Evolutionary conservation across 1,140 invertebrate species (phyloP), one percentile per base, ranked within the genome.

Genomic region (Orchesella cincta): DNA sequence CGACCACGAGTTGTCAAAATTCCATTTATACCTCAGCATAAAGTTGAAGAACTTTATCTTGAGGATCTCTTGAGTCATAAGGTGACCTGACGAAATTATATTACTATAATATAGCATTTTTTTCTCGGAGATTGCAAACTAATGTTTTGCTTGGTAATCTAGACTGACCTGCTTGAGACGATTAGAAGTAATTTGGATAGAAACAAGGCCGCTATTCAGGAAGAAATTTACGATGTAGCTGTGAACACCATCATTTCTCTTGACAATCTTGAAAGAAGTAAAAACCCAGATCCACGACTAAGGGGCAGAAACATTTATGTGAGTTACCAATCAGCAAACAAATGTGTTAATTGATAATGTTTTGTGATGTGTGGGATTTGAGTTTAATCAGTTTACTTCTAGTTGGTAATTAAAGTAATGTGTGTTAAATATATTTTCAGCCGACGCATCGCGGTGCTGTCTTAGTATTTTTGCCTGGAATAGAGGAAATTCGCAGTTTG

Each of bases 381-480:
- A n/a, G n/a, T n/a, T n/a, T n/a, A n/a, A n/a, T n/a, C n/a, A n/a
- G n/a, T n/a, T n/a, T n/a, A n/a, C n/a, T n/a, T n/a, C n/a, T n/a
- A n/a, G n/a, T n/a, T 18, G 18, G 39, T 57, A 57, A 57, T 26
- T 8, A 57, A 8, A 23, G 5, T 5, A 18, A 18, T 57, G 12
- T 8, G n/a, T 64, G 2, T 70, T 72, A 62, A 28, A 57, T 77
- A 36, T 1, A 5, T 26, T 33, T 72, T 0, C 31, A 73, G 74
- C 20, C 67, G 36, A 57, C 76, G 52, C 33, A 67, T 12, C 73
- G 79, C 80, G 89, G 92, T 2, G 90, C 92, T n/a, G 92, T 96
- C 28, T 86, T 98, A 0, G 89, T 97, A 79, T 98, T 97, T 85
- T 84, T 98, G 71, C 95, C 95, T 26, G 95, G 95, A 77, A 90